Percentiles rank a stretch among this genome's conserved stretches.
Evolutionary conservation across 2,113 vertebrate species (phyloP).

Genomic region (Amia ocellicauda): DNA sequence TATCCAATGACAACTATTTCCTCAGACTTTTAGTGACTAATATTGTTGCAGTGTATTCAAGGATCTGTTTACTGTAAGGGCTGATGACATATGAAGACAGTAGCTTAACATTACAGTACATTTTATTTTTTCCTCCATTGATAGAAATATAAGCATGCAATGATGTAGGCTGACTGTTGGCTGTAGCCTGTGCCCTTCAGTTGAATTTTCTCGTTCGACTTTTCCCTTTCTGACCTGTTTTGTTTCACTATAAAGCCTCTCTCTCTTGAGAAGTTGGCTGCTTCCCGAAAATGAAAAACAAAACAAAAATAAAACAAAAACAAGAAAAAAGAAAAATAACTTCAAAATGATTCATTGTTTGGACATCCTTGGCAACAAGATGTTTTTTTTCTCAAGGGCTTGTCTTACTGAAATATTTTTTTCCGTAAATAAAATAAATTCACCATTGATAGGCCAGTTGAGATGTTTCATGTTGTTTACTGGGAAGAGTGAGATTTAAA

Average conservation of each 20-base stretch:
- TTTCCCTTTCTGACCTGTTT: constrained; percentile 15
- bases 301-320: not conserved
- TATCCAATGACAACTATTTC: no score
- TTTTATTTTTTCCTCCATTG: not conserved
- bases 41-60: no score
- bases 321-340: constrained; percentile 62
- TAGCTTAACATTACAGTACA: no score
- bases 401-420: constrained; percentile 55
- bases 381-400: constrained; percentile 51
- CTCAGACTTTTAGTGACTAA: no score
- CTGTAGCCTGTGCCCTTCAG: constrained; percentile 14
- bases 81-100: no score
- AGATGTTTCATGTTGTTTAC: constrained; percentile 66
- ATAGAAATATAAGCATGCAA: not conserved
- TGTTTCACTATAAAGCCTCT: constrained; percentile 23
- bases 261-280: constrained; percentile 45
- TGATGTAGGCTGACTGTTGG: not conserved
- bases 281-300: no score
- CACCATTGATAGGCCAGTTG: constrained; percentile 53
- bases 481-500: constrained; percentile 67
- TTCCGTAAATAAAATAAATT: constrained; percentile 61
- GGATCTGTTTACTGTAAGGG: no score
- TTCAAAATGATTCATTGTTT: constrained; percentile 70
- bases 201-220: not conserved
- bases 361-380: constrained; percentile 67